Conservation (phyloP, 2,113 vertebrate genomes). For the Syngnathus typhle region DNA sequence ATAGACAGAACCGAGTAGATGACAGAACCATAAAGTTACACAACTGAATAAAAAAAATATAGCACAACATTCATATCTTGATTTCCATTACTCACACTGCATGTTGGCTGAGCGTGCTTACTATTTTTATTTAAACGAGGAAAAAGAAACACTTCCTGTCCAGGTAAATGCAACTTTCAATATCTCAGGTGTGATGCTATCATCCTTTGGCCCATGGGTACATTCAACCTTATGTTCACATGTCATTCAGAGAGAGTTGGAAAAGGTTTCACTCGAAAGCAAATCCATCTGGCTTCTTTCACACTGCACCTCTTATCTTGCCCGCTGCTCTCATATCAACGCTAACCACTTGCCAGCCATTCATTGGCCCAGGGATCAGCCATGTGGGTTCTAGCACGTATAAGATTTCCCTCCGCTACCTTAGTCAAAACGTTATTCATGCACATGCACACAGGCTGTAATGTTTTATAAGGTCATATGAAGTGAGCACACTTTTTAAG, state of each 20-base stretch:
- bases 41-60: too few relatives aligned
- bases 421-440: neutral
- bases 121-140: conserved; percentile 14
- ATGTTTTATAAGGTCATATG: conserved; percentile 50
- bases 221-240: conserved; percentile 11
- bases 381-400: conserved; percentile 4
- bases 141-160: conserved; percentile 35
- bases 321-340: conserved; percentile 30
- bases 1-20: too few relatives aligned
- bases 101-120: conserved; percentile 21
- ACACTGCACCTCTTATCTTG: conserved; percentile 42
- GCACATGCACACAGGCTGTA: conserved; percentile 17
- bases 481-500: conserved; percentile 42
- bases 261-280: conserved; percentile 31
- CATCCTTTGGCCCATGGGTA: conserved; percentile 28
- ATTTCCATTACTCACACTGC: neutral
- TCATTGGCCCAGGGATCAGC: conserved; percentile 11
- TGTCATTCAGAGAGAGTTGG: conserved; percentile 12
- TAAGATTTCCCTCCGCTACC: conserved; percentile 1
- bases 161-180: conserved; percentile 42
- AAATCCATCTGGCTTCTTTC: conserved; percentile 40
- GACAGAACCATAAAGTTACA: too few relatives aligned
- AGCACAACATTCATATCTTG: too few relatives aligned
- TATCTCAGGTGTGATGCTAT: conserved; percentile 55
- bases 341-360: conserved; percentile 38